Base-by-base conservation (phyloP, 2,113 vertebrate species). In the Phainopepla nitens region DNA sequence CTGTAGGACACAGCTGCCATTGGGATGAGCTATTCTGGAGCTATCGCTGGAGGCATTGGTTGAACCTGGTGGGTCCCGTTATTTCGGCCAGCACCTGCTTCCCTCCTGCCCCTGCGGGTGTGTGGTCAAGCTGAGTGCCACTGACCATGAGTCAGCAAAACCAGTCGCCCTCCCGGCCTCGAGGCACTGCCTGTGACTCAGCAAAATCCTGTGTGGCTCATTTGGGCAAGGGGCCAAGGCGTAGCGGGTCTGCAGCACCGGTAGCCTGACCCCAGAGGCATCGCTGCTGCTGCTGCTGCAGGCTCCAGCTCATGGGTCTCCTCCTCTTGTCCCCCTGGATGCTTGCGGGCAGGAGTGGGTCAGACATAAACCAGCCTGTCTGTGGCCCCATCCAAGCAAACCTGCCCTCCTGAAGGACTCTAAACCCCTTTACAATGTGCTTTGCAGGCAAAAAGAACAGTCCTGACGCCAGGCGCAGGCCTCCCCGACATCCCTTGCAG, bases 71-170 rank as follows among this genome's bases (percentile, higher is more conserved):
- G n/a, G 54, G 35, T 92, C 81, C 96, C 90, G 93, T 96, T 97
- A 96, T 13, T 82, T 87, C 0, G 2, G 60, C 45, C 83, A 58
- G 80, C 56, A 58, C 58, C 66, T 2, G 36, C 89, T 71, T 96
- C 64, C 75, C 77, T 96, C 77, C 77, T 95, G 84, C 69, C 84
- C 64, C 73, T 0, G 13, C 7, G 2, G 89, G 81, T 33, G 0
- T 19, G 69, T 91, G 94, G 92, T 95, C 95, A 89, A 83, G 51
- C 27, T 21, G 3, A 71, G 35, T 80, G 39, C 90, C 60, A 5
- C 81, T 91, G 93, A 91, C 92, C 90, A 36, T 94, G 93, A 95
- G 56, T 95, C 92, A 94, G 96, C 95, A 87, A 44, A 92, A 56
- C 68, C 24, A 3, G 0, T 15, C 3, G 1, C 15, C 25, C 49